Conservation (phyloP, 64 coral and sea anemone genomes). For the Montipora capricornis region DNA sequence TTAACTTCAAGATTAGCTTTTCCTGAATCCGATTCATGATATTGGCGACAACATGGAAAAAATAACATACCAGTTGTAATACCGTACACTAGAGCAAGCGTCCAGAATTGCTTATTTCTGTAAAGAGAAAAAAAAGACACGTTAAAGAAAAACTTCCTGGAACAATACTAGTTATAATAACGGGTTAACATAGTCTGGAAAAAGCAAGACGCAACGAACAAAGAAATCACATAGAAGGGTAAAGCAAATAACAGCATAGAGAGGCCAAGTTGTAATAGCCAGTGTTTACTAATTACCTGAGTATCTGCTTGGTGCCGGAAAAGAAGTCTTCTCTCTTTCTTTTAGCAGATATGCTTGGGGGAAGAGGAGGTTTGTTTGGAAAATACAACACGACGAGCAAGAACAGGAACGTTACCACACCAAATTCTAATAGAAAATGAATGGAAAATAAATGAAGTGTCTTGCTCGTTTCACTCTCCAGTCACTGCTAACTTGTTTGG, state of each 20-base stretch:
- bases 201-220: too few species aligned
- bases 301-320: constrained; percentile 83
- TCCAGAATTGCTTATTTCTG: constrained; percentile 96
- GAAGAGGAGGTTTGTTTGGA: constrained; percentile 88
- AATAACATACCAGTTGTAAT: constrained; percentile 83
- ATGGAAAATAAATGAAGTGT: not conserved
- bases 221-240: too few species aligned
- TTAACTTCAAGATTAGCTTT: not conserved
- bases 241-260: not conserved
- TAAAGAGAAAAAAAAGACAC: not conserved
- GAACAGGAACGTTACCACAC: constrained; percentile 71
- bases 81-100: constrained; percentile 89
- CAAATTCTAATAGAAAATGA: constrained; percentile 76
- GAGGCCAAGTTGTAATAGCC: not conserved
- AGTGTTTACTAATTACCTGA: constrained; percentile 40
- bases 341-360: constrained; percentile 87
- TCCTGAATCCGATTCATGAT: not conserved
- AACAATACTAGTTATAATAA: too few species aligned
- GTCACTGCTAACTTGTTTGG: too few species aligned
- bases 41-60: not conserved
- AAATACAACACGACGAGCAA: constrained; percentile 91
- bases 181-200: too few species aligned
- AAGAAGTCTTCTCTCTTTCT: constrained; percentile 92
- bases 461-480: not conserved
- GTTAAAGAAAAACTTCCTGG: not conserved